Base-by-base conservation (phyloP, 2,797 vertebrate species). In the Lerista edwardsae region DNA sequence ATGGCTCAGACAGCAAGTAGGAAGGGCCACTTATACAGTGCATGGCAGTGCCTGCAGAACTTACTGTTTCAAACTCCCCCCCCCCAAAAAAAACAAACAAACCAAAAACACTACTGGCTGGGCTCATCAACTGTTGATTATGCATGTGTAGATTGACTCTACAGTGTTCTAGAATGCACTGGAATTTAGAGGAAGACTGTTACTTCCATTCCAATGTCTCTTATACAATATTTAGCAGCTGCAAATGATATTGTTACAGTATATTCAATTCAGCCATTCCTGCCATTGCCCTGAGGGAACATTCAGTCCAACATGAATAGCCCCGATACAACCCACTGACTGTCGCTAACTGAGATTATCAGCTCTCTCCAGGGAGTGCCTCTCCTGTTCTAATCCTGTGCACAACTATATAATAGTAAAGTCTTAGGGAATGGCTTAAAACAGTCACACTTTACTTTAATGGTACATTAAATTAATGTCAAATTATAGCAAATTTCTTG, bases 401-500 rank as follows among this genome's bases (percentile, higher is more conserved):
- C 86, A 27, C 27, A 86, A 25, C 79, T 79, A 65, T n/a, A n/a
- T n/a, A n/a, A n/a, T 29, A 82, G 8, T 77, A 31, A 36, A 57
- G 3, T 39, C 84, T 78, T 87, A 83, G 71, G 79, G 87, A 77
- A 76, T 25, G 0, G 87, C n/a, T 85, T 89, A 65, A 87, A 47
- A 72, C 2, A 34, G 65, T 75, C 91, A 83, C 12, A 79, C 21
- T 89, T 73, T 89, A 81, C 80, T 92, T 87, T 36, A 91, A 86
- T 83, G 51, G 11, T 83, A 44, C 36, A 79, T 91, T 88, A 90
- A 92, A 92, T 91, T 92, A 91, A 78, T 51, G 65, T 79, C 92
- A 39, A 84, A 59, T 88, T 91, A 6, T 34, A 89, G 0, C 73
- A 64, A 72, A 86, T 73, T 67, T 87, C 34, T 86, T 84, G 83